Conservation (phyloP, 2,113 vertebrate genomes). For the Scophthalmus maximus region DNA sequence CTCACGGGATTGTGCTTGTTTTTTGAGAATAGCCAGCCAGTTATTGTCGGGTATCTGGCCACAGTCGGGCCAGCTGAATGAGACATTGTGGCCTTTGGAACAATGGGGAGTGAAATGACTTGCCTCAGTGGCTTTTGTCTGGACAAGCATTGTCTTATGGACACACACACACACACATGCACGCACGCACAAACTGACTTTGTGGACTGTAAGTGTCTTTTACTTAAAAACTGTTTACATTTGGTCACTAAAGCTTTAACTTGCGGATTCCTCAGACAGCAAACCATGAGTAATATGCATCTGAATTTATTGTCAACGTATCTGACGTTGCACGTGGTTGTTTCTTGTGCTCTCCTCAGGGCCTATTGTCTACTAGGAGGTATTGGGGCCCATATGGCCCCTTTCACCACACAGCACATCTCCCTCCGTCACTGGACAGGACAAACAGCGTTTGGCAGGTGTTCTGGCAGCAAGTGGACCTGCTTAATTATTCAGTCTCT, state of each 20-base stretch:
- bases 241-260: neutral
- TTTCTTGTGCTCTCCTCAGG: neutral
- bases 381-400: neutral
- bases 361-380: neutral
- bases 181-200: neutral
- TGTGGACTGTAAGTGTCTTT: neutral
- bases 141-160: constrained; percentile 44
- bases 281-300: neutral
- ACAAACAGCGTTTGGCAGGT: constrained; percentile 42
- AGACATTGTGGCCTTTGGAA: constrained; percentile 76
- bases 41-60: constrained; percentile 47
- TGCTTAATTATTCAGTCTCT: constrained; percentile 55
- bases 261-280: neutral
- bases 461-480: constrained; percentile 38
- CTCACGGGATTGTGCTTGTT: constrained; percentile 24
- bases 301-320: neutral
- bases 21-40: constrained; percentile 39
- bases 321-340: no score
- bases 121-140: constrained; percentile 32
- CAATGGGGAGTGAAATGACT: constrained; percentile 73
- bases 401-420: constrained; percentile 1
- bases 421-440: constrained; percentile 7
- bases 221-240: neutral
- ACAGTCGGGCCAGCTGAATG: constrained; percentile 64
- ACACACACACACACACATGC: constrained; percentile 6